Percentiles rank a stretch among this genome's conserved stretches.
Evolutionary conservation across 2,113 vertebrate genomes (phyloP).

Genomic region (Nicator chloris): DNA sequence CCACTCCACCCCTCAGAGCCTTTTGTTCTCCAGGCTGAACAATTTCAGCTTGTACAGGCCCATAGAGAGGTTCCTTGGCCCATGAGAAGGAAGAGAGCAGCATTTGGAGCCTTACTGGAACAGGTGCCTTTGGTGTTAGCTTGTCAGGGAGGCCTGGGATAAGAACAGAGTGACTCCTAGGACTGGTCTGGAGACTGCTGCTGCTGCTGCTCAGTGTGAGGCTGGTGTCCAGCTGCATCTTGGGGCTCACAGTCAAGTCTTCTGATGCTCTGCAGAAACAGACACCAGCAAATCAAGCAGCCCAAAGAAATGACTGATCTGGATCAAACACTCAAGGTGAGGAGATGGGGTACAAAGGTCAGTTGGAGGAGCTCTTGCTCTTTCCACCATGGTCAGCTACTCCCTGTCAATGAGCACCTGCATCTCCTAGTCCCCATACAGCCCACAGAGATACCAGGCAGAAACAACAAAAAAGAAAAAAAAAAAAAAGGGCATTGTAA

Average conservation of each 20-base stretch:
- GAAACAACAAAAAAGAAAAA: neutral
- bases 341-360: too few species aligned
- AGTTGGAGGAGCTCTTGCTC: neutral
- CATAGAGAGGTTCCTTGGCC: neutral
- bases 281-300: neutral
- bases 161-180: constrained; percentile 81
- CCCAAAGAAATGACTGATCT: neutral
- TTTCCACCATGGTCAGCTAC: neutral
- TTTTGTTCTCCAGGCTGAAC: neutral
- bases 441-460: neutral
- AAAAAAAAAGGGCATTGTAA: neutral
- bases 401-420: neutral
- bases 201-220: constrained; percentile 73
- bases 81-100: neutral
- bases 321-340: neutral
- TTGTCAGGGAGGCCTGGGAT: constrained; percentile 86
- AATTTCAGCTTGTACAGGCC: neutral
- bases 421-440: neutral
- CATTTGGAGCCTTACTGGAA: constrained; percentile 74
- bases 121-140: constrained; percentile 71
- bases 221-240: constrained; percentile 80
- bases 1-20: neutral
- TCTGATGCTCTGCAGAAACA: constrained; percentile 78
- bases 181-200: constrained; percentile 77
- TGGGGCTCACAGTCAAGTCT: constrained; percentile 87